phyloP scores from a whole-genome alignment of 1,140 invertebrate species.

The Acromyrmex charruanus region DNA sequence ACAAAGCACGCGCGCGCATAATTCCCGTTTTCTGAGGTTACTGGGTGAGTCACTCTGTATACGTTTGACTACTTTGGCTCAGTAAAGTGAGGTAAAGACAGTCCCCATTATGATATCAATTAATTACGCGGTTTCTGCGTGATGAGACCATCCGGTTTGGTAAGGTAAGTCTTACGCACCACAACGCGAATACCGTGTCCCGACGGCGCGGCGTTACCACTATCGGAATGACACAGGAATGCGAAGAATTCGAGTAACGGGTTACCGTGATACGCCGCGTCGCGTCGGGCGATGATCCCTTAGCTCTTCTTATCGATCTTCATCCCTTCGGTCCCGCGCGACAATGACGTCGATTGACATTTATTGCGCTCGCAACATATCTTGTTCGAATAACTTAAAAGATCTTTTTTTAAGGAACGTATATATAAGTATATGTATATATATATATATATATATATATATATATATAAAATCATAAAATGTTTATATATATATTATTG shows the following conservation, averaged over 20 bases:
- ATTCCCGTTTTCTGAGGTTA: slow-evolving; percentile 37
- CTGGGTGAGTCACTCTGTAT: slow-evolving; percentile 37
- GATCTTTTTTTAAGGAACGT: neutral
- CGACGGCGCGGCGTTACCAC: slow-evolving; percentile 6
- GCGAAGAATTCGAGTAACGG: slow-evolving; percentile 74
- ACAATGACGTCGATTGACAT: slow-evolving; percentile 58
- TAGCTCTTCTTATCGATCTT: slow-evolving; percentile 71
- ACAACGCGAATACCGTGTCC: slow-evolving; percentile 54
- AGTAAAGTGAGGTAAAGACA: slow-evolving; percentile 58
- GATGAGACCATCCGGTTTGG: slow-evolving; percentile 81
- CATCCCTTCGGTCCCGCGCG: slow-evolving; percentile 38
- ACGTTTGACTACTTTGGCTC: slow-evolving; percentile 26
- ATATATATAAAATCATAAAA: neutral
- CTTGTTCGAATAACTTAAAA: neutral
- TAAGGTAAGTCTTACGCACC: slow-evolving; percentile 68
- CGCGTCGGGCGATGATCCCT: slow-evolving; percentile 49
- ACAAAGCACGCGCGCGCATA: neutral
- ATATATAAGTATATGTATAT: no score
- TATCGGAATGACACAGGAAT: slow-evolving; percentile 61
- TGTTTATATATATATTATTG: neutral
- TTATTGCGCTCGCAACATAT: neutral
- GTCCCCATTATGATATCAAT: slow-evolving; percentile 83
- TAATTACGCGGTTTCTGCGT: slow-evolving; percentile 78
- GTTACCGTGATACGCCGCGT: slow-evolving; percentile 70
- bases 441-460: no score